Base-by-base conservation (phyloP, 2,113 vertebrate genomes). In the Crotalus tigris region DNA sequence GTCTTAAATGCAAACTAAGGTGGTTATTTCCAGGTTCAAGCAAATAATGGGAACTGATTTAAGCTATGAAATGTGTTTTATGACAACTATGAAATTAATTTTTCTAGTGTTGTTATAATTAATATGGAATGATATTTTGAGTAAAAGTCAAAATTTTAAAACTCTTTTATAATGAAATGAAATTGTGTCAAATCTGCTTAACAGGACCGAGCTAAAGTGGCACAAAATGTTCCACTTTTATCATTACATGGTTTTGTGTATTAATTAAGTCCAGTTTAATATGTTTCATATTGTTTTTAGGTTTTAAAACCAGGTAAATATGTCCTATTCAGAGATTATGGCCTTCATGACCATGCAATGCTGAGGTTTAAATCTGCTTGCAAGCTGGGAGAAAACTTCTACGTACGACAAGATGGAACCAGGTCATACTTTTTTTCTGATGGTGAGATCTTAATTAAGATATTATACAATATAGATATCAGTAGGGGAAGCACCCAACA, bases 321-420 rank as follows among this genome's bases (percentile, higher is more conserved):
- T 21, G 95, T 99, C 85, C 95, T 99, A 81, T 99, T 99, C 96
- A 98, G 99, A 81, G 99, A 99, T 97, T 99, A 99, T 26, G 99
- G 99, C 12, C 97, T 99, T 0, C 93, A 99, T 55, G 99, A 99
- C 92, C 98, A 99, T 55, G 98, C 99, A 90, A 99, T 99, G 99
- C 97, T 99, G 39, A 97, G 99, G 53, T 99, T 99, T 97, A 99
- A 99, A 96, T 95, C 98, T 0, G 96, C 98, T 91, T 99, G 97
- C 97, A 99, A 99, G 94, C 98, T 99, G 93, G 98, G 98, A 93
- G 98, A 99, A 92, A 99, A 99, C 94, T 99, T 99, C 51, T 99
- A 99, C 15, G 99, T 99, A 12, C 97, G 99, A 51, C 99, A 99
- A 96, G 99, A 99, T 93, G 99, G 99, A 91, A 99, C 99, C 92